These are phyloP conservation scores for Poeciliopsis presidionis DNA, from an alignment of 2,797 vertebrate genomes.

Conservation along the genomic window DNA sequence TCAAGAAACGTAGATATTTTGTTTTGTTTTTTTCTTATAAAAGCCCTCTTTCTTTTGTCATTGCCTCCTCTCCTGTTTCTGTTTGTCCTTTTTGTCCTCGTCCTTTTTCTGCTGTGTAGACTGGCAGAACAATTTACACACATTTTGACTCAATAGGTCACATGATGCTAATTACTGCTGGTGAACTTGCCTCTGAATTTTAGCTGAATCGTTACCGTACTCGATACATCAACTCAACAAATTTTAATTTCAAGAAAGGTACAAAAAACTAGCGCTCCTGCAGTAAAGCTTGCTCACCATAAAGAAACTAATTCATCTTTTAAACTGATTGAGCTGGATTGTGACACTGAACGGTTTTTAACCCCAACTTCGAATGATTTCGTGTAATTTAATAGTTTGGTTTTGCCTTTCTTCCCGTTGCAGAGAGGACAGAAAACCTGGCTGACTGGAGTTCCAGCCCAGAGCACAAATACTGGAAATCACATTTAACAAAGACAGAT, in stretches of 20 bases:
- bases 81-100: no score
- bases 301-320: background rate
- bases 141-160: no score
- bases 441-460: conserved; percentile 29
- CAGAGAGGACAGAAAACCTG: conserved; percentile 18
- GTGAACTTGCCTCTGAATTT: background rate
- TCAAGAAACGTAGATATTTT: no score
- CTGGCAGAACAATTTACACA: no score
- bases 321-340: background rate
- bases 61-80: no score
- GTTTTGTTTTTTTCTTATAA: no score
- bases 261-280: background rate
- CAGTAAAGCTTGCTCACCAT: background rate
- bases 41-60: no score
- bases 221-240: background rate
- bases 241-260: background rate
- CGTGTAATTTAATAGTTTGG: conserved; percentile 32
- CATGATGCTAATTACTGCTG: background rate
- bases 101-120: no score
- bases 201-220: background rate
- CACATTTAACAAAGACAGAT: conserved; percentile 34
- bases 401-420: conserved; percentile 29
- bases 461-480: conserved; percentile 39
- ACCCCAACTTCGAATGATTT: background rate
- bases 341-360: background rate